These are phyloP conservation scores for Glareola pratincola DNA, from an alignment of 2,113 vertebrate genomes.

Conservation along the genomic window DNA sequence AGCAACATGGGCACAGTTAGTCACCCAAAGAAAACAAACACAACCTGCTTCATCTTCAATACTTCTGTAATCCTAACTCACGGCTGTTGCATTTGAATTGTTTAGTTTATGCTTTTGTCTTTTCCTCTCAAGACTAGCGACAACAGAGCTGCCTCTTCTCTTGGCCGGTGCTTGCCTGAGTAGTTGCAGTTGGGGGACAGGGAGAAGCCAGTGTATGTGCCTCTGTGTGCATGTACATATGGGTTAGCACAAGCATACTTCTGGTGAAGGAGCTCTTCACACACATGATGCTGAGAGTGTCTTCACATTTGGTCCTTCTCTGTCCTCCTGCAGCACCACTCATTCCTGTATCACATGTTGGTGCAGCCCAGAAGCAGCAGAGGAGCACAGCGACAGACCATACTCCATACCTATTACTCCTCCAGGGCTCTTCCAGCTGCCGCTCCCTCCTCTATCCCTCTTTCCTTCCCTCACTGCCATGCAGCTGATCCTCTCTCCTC, in stretches of 20 bases:
- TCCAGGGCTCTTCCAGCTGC: neutral
- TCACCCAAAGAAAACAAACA: neutral
- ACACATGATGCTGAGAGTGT: neutral
- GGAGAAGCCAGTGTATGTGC: neutral
- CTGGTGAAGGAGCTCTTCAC: neutral
- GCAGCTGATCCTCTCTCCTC: neutral
- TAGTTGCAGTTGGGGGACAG: neutral
- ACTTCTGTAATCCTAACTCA: neutral
- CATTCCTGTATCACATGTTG: accelerated
- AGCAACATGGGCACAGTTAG: neutral
- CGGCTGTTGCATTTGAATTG: accelerated
- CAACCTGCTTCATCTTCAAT: neutral
- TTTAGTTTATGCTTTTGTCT: neutral
- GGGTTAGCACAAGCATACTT: neutral
- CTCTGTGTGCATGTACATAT: accelerated
- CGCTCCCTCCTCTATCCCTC: neutral
- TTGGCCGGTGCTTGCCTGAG: accelerated
- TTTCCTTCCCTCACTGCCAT: neutral
- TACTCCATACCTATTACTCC: neutral
- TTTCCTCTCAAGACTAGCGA: no score
- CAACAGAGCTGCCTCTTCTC: neutral
- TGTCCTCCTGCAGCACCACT: neutral
- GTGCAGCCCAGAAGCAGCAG: neutral
- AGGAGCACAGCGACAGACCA: neutral
- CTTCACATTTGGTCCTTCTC: neutral